Evolutionary conservation across 2,888 invertebrate genomes (phyloP).

Genomic region (Ditylenchus weischeri): DNA sequence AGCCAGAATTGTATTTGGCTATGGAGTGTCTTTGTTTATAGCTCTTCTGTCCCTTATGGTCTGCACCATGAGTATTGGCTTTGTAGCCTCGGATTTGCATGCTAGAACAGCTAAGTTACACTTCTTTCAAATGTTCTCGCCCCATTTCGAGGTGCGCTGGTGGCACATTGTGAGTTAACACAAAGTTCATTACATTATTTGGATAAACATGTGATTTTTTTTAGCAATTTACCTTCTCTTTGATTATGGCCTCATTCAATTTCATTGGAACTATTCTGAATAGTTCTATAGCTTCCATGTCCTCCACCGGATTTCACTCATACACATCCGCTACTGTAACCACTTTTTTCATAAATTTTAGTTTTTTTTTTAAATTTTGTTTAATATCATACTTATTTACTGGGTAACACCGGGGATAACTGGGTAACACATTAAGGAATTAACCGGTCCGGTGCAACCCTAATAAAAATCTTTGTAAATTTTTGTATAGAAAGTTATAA

Average conservation of each 20-base stretch:
- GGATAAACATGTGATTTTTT: neutral
- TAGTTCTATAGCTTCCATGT: neutral
- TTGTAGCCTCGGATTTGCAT: constrained; percentile 15
- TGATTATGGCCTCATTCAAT: constrained; percentile 15
- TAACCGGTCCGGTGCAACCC: too few relatives aligned
- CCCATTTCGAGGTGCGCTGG: constrained; percentile 12
- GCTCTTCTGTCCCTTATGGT: constrained; percentile 18
- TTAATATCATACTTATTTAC: too few relatives aligned
- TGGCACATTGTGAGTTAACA: constrained; percentile 10
- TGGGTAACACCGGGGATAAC: too few relatives aligned
- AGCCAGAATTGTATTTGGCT: constrained; percentile 1
- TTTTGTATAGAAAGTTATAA: too few relatives aligned
- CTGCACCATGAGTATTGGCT: constrained; percentile 9
- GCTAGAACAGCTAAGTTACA: constrained; percentile 8
- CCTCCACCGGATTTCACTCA: neutral
- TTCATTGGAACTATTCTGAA: constrained; percentile 12
- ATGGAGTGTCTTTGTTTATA: constrained; percentile 12
- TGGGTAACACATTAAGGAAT: too few relatives aligned
- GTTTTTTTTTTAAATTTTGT: too few relatives aligned
- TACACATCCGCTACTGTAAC: constrained; percentile 12
- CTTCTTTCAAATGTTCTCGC: constrained; percentile 13
- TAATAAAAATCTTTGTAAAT: too few relatives aligned
- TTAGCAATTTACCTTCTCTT: constrained; percentile 17
- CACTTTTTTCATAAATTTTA: neutral
- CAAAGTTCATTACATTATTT: neutral